Evolutionary conservation across 2,113 vertebrate genomes (phyloP).

Genomic region (Melospiza melodia): DNA sequence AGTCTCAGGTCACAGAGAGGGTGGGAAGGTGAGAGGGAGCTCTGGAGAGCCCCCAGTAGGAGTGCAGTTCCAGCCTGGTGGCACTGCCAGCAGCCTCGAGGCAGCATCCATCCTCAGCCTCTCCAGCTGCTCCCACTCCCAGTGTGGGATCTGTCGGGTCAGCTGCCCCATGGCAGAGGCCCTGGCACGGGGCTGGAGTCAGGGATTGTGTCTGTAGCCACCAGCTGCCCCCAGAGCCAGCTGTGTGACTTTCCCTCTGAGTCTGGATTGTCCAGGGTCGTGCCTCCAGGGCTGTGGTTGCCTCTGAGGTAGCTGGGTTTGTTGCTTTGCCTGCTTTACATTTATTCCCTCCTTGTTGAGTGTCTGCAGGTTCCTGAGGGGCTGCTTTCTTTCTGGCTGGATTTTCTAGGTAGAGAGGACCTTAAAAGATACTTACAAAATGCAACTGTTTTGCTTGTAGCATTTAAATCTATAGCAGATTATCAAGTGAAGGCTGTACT

Average conservation of each 20-base stretch:
- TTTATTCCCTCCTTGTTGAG: background rate
- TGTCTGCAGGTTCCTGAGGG: background rate
- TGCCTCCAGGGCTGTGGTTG: background rate
- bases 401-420: background rate
- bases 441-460: background rate
- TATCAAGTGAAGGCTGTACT: background rate
- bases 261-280: background rate
- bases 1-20: background rate
- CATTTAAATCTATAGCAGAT: background rate
- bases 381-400: background rate
- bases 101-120: background rate
- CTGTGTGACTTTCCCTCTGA: background rate
- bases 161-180: background rate
- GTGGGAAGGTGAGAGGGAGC: background rate
- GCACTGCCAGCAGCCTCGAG: background rate
- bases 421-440: background rate
- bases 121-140: background rate
- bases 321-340: background rate
- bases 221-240: background rate
- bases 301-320: background rate
- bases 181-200: background rate
- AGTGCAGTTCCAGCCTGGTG: background rate
- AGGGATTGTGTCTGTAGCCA: background rate
- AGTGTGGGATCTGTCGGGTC: accelerated
- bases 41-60: background rate